Percentiles rank a stretch among this genome's conserved stretches.
These are phyloP conservation scores for Neocrepidodera transversa DNA, from an alignment of 2,888 invertebrate genomes.

Conservation along the genomic window DNA sequence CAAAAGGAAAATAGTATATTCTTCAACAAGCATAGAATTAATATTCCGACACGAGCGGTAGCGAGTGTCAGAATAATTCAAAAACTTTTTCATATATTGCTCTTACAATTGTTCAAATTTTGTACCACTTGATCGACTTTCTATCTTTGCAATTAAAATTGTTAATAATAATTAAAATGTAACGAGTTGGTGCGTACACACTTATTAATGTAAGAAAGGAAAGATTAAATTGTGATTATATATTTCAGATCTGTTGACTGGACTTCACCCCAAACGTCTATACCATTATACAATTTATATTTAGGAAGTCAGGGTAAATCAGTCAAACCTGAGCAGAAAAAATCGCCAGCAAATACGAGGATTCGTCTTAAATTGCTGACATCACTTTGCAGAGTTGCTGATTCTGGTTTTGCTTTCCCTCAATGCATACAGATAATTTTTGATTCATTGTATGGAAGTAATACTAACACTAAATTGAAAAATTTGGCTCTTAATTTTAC, in stretches of 20 bases:
- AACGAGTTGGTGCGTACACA: too few species aligned
- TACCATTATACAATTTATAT: conserved; percentile 81
- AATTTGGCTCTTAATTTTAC: conserved; percentile 83
- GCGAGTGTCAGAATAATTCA: too few species aligned
- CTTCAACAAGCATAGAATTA: too few species aligned
- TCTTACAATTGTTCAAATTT: too few species aligned
- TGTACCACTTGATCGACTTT: too few species aligned
- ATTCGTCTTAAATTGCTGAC: conserved; percentile 86
- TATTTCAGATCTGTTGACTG: conserved; percentile 79
- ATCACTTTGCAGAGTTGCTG: conserved; percentile 77
- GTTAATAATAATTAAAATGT: too few species aligned
- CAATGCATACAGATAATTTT: conserved; percentile 87
- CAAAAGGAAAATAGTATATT: too few species aligned
- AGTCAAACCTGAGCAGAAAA: conserved; percentile 70
- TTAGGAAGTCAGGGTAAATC: conserved; percentile 72
- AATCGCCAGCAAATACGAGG: conserved; percentile 80
- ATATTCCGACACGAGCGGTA: too few species aligned
- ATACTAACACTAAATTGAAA: conserved; percentile 83
- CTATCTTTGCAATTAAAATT: too few species aligned
- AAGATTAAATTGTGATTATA: too few species aligned
- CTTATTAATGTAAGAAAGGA: too few species aligned
- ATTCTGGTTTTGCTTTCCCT: conserved; percentile 76
- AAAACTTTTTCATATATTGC: too few species aligned
- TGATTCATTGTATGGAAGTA: conserved; percentile 83
- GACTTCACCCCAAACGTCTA: conserved; percentile 72